These are phyloP conservation scores for Myxocyprinus asiaticus DNA, from an alignment of 2,113 vertebrate species.

Conservation along the genomic window DNA sequence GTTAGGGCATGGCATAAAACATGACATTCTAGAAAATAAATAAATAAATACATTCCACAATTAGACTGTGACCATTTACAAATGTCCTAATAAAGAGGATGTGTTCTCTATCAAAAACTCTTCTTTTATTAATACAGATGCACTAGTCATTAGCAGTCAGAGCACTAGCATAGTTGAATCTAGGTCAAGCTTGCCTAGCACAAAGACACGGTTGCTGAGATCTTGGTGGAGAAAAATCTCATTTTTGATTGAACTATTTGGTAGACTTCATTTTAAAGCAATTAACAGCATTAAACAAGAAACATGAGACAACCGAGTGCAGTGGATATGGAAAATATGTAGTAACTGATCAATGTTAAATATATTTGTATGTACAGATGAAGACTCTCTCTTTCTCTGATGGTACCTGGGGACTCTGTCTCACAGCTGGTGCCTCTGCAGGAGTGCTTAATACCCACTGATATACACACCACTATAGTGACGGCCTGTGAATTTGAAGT, in stretches of 20 bases:
- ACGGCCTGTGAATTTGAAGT: too few relatives aligned
- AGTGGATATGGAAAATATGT: background rate
- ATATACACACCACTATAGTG: background rate
- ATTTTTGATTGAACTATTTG: background rate
- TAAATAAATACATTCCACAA: background rate
- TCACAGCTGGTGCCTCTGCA: constrained; percentile 40
- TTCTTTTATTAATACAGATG: constrained; percentile 28
- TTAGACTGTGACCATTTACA: background rate
- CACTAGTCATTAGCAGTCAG: constrained; percentile 37
- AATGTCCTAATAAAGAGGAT: background rate
- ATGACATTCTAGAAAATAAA: background rate
- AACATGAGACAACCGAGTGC: background rate
- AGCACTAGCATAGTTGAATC: constrained; percentile 31
- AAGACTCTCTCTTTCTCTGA: background rate
- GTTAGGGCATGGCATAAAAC: background rate
- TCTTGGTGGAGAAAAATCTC: constrained; percentile 27
- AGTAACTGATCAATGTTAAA: constrained; percentile 7
- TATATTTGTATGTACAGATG: background rate
- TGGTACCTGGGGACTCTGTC: constrained; percentile 7
- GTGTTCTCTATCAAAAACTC: background rate
- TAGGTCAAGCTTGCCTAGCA: constrained; percentile 41
- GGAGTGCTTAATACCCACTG: constrained; percentile 40
- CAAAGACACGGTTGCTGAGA: constrained; percentile 9
- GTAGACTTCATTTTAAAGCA: constrained; percentile 20
- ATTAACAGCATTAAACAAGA: background rate